Percentiles rank a stretch among this genome's conserved stretches.
These are phyloP conservation scores for Zaprionus capensis DNA, from an alignment of 1,140 invertebrate genomes.

Conservation along the genomic window DNA sequence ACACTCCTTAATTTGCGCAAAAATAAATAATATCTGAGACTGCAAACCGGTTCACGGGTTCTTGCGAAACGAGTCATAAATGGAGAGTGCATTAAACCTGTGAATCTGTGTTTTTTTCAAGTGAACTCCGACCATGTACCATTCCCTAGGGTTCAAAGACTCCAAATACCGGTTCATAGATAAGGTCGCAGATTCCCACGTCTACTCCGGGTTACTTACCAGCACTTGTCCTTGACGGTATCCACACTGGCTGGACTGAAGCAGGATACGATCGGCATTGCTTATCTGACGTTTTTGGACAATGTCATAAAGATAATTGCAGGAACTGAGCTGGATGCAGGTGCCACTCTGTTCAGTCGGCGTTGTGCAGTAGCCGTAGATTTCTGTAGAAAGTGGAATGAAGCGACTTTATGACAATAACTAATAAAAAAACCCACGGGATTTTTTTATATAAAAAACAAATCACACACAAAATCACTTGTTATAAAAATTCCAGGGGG, in stretches of 20 bases:
- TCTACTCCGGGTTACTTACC: slow-evolving; percentile 33
- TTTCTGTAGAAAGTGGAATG: slow-evolving; percentile 39
- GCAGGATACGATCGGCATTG: slow-evolving; percentile 25
- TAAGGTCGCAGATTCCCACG: background rate
- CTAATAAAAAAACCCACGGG: slow-evolving; percentile 3
- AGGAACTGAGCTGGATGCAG: slow-evolving; percentile 58
- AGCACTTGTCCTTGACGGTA: slow-evolving; percentile 58
- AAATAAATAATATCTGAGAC: background rate
- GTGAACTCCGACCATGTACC: background rate
- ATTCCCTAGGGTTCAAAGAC: slow-evolving; percentile 7
- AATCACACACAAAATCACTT: background rate
- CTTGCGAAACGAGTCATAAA: slow-evolving; percentile 1
- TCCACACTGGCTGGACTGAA: slow-evolving; percentile 62
- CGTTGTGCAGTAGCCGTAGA: slow-evolving; percentile 64
- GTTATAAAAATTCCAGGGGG: slow-evolving; percentile 36
- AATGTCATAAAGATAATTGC: slow-evolving; percentile 55
- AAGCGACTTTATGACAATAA: background rate
- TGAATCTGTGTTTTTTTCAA: background rate
- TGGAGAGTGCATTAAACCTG: slow-evolving; percentile 5
- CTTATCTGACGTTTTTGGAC: slow-evolving; percentile 37
- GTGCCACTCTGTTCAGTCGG: slow-evolving; percentile 47
- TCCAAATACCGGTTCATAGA: background rate
- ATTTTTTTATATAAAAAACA: background rate
- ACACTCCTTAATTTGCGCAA: background rate
- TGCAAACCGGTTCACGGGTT: background rate